Base-by-base conservation (phyloP, 2,888 invertebrate genomes). In the Prosapia bicincta region DNA sequence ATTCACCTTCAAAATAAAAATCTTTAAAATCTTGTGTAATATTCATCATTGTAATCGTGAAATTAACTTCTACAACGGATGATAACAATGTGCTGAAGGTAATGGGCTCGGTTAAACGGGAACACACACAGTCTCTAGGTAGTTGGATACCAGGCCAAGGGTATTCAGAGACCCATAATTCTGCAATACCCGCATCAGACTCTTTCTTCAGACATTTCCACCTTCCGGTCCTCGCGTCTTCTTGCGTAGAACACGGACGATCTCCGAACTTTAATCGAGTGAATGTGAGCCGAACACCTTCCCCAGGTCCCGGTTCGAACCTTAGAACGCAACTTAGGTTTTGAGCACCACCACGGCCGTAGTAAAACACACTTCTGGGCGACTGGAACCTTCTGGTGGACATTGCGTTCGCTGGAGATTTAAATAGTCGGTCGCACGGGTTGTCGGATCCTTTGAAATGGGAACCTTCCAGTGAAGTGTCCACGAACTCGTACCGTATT, bases 401-500 rank as follows among this genome's bases (percentile, higher is more conserved):
- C 0, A 80, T 78, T 0, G 84, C 82, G 32, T 80, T 78, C 24
- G 82, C 79, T 3, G 82, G 79, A 25, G 84, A 81, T 26, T 82
- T 80, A 80, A 86, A 86, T 25, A 86, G 82, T 74, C 91, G 86
- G 83, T 91, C 90, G 83, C 91, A 91, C 32, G 90, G 89, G 81
- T 89, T 90, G 79, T 87, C 86, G 32, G 89, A 89, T 80, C 88
- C 87, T 66, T 85, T 84, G 78, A 87, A 83, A 75, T 89, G 90
- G 78, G 88, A 87, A 0, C 91, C 91, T 83, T 90, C 91, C 82
- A 90, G 89, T 78, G 90, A 89, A 68, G 90, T 88, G 84, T 94
- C 93, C 24, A 95, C 92, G 83, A 95, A 95, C 85, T 95, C 95
- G 85, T 94, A 95, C 72, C 92, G 90, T 3, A 94, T 88, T 65